Base-by-base conservation (phyloP, 2,113 vertebrate genomes). In the Tyrannus savana region DNA sequence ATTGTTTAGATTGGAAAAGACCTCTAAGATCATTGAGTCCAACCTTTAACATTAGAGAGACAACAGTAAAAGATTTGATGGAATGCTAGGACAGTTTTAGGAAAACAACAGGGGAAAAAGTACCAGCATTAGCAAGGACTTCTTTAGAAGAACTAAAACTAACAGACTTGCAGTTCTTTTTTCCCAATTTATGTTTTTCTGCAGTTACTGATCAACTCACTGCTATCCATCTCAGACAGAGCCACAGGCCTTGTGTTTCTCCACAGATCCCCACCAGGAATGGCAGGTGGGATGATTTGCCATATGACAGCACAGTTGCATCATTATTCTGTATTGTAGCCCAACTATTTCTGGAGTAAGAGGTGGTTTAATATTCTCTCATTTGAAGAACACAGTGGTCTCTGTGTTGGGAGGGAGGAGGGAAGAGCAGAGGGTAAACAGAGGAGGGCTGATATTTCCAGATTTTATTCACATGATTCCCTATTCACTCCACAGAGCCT, bases 371-470 rank as follows among this genome's bases (percentile, higher is more conserved):
- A 41, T 27, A 50, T 50, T 13, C 24, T 19, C 25, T 67, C 13
- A 11, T 12, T 52, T 74, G 16, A 49, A 42, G 30, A 53, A 55
- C 8, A 60, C 8, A 18, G 9, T 46, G 41, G n/a, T 12, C 9
- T 63, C 49, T 42, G 22, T 64, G 42, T 31, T 39, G 62, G 47
- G 64, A 56, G 18, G 31, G 58, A 76, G n/a, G 18, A 71, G 14
- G 12, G 39, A 64, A 53, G 14, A 64, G 37, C 28, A 74, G 42
- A 56, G 49, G 7, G 12, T 0, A 0, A 44, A 33, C 5, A 1
- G 3, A 88, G n/a, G 14, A 42, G 78, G 30, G 56, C 25, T 46
- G 44, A 1, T 66, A 44, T 60, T 86, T 86, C 50, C 71, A 55
- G 19, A 63, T 35, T 62, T 63, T 50, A 35, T 46, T 56, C 18